These are phyloP conservation scores for Microctonus hyperodae DNA, from an alignment of 2,888 invertebrate genomes.

Conservation along the genomic window DNA sequence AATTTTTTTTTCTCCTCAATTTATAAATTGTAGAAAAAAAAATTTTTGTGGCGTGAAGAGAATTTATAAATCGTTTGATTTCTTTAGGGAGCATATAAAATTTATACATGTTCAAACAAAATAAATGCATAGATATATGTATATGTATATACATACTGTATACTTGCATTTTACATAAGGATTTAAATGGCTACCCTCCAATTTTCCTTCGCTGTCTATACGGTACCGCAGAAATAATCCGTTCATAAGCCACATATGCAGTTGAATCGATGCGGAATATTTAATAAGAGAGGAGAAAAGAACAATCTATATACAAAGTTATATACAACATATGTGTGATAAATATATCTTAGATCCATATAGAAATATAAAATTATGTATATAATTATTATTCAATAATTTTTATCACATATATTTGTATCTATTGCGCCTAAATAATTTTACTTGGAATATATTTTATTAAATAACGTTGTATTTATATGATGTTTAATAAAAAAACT, in stretches of 20 bases:
- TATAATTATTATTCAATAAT: too few species aligned
- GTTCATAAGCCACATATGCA: constrained; percentile 42
- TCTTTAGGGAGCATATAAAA: too few species aligned
- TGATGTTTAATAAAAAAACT: neutral
- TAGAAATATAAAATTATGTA: too few species aligned
- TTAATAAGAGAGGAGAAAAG: constrained; percentile 14
- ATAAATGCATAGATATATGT: too few species aligned
- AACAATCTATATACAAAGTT: constrained; percentile 7
- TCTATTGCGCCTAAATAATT: too few species aligned
- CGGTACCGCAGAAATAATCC: constrained; percentile 43
- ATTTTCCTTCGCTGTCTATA: constrained; percentile 29
- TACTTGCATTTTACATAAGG: constrained; percentile 3
- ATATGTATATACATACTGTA: neutral
- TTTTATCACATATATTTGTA: too few species aligned
- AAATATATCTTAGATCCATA: neutral
- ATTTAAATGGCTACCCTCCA: constrained; percentile 11
- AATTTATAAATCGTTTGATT: too few species aligned
- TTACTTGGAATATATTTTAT: neutral
- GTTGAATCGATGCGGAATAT: constrained; percentile 35
- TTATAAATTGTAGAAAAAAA: too few species aligned
- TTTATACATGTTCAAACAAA: too few species aligned
- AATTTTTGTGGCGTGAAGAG: too few species aligned
- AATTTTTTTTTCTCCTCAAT: too few species aligned
- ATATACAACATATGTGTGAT: constrained; percentile 27
- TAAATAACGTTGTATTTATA: neutral